A percentile compares a stretch with the other conserved stretches of the same genome.
phyloP scores from a whole-genome alignment of 1,140 invertebrate species.

The Drosophila biarmipes region DNA sequence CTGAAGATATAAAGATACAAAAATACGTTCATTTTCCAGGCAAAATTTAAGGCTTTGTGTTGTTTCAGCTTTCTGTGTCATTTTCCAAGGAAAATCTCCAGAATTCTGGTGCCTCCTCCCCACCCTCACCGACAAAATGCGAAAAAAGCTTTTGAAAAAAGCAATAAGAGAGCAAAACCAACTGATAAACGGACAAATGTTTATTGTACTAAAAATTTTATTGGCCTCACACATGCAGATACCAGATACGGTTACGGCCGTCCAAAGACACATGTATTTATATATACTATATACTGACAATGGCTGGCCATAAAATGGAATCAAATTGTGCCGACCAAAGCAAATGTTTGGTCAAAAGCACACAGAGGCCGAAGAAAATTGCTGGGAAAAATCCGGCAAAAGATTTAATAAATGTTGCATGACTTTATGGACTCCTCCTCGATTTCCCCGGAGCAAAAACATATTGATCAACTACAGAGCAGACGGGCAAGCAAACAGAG shows the following conservation, averaged over 20 bases:
- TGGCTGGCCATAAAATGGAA: slow-evolving; percentile 68
- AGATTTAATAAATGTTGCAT: slow-evolving; percentile 61
- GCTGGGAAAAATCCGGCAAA: slow-evolving; percentile 39
- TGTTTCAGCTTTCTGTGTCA: slow-evolving; percentile 51
- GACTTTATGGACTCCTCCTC: slow-evolving; percentile 21
- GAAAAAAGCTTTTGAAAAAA: slow-evolving; percentile 47
- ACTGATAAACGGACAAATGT: slow-evolving; percentile 63
- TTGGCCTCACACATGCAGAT: slow-evolving; percentile 50
- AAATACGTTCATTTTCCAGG: slow-evolving; percentile 6
- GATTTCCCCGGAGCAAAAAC: slow-evolving; percentile 19
- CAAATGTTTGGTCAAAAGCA: slow-evolving; percentile 67
- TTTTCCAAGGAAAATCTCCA: slow-evolving; percentile 22
- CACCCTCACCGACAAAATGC: slow-evolving; percentile 48
- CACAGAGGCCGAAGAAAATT: slow-evolving; percentile 10
- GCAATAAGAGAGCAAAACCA: slow-evolving; percentile 38
- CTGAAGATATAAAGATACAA: slow-evolving; percentile 20
- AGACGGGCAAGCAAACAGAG: not conserved
- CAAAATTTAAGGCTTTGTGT: slow-evolving; percentile 33
- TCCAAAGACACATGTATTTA: slow-evolving; percentile 11
- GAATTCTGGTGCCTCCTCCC: not conserved
- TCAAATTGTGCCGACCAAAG: slow-evolving; percentile 65
- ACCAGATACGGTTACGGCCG: slow-evolving; percentile 23
- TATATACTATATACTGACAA: slow-evolving; percentile 47
- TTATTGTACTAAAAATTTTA: slow-evolving; percentile 69
- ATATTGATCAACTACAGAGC: slow-evolving; percentile 47